phyloP scores from a whole-genome alignment of 2,113 vertebrate species.

The Antigone vipio region DNA sequence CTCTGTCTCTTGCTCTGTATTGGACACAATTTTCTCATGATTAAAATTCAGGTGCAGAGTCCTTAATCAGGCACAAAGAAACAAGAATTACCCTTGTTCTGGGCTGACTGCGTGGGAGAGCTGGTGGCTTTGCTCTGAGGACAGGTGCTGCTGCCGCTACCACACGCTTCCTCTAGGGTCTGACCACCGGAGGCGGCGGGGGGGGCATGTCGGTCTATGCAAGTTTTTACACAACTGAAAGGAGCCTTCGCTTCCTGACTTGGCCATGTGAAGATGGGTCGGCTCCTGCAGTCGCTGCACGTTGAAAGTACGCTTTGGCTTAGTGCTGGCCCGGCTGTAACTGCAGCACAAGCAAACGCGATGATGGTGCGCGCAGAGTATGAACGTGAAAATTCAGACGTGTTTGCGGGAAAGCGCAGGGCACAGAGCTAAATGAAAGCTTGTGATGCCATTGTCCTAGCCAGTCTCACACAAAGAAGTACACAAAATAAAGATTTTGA shows the following conservation, averaged over 20 bases:
- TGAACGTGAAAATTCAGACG: background rate
- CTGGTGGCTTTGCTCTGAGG: background rate
- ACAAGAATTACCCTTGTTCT: background rate
- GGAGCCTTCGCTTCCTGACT: background rate
- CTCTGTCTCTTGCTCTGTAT: background rate
- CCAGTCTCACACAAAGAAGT: background rate
- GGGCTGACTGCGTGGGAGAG: background rate
- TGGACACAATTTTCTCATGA: conserved; percentile 34
- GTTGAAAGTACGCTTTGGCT: background rate
- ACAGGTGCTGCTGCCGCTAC: background rate
- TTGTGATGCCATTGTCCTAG: background rate
- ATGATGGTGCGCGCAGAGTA: background rate
- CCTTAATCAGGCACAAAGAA: conserved; percentile 10
- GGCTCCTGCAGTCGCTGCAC: background rate
- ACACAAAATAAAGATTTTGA: background rate
- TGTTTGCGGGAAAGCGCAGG: background rate
- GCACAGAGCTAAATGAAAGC: background rate
- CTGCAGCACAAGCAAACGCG: accelerated
- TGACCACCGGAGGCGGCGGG: accelerated
- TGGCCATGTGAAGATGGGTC: background rate
- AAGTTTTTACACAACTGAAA: background rate
- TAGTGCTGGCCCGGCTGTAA: background rate
- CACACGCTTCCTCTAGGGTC: background rate
- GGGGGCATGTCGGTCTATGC: accelerated
- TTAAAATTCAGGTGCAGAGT: conserved; percentile 48